phyloP scores from a whole-genome alignment of 2,888 invertebrate species.

The Lasioglossum malachurum region DNA sequence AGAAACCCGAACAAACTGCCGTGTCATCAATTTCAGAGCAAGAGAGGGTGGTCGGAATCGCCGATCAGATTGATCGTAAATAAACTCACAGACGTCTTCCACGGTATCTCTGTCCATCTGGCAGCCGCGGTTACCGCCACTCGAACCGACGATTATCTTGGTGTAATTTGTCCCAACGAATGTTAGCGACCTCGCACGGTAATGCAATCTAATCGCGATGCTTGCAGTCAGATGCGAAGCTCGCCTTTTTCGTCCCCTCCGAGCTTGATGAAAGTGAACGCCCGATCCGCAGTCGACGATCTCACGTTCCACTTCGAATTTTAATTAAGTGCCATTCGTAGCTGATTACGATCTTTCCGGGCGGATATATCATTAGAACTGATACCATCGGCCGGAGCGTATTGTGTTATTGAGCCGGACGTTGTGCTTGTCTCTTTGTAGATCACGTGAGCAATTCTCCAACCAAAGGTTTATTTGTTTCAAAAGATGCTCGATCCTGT shows the following conservation, averaged over 20 bases:
- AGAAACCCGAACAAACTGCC: conserved; percentile 35
- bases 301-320: background rate
- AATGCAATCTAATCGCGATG: conserved; percentile 11
- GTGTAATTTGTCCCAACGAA: conserved; percentile 31
- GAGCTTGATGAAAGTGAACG: background rate
- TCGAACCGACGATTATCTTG: conserved; percentile 12
- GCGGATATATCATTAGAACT: background rate
- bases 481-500: background rate
- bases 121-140: conserved; percentile 4
- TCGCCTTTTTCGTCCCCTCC: background rate
- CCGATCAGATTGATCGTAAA: conserved; percentile 28
- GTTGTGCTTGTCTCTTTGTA: background rate
- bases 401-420: background rate
- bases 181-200: background rate
- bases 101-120: conserved; percentile 28
- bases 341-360: background rate
- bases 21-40: background rate
- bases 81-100: background rate
- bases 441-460: background rate
- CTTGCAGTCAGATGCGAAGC: background rate
- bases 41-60: background rate
- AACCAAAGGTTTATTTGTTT: background rate
- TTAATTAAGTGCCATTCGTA: background rate
- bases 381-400: background rate
- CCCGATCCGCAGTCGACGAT: background rate